Conservation (phyloP, 30 jellyfish, hydroid and myxozoan species). For the Cassiopea xamachana region DNA sequence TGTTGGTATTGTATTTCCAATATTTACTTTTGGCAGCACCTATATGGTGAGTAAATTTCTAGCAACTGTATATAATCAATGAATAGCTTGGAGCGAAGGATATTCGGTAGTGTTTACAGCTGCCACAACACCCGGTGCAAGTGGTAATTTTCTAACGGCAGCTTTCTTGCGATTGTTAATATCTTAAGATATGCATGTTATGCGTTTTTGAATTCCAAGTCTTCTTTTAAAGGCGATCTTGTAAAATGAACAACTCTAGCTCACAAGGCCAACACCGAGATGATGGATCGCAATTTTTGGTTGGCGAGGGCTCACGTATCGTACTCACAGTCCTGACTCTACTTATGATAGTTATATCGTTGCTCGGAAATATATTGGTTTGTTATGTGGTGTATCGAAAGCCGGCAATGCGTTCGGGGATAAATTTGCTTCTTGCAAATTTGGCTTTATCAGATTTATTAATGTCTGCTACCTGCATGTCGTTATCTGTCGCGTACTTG, state of each 20-base stretch:
- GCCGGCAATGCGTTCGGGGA: conserved; percentile 97
- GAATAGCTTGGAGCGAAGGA: not conserved
- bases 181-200: not conserved
- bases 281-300: not conserved
- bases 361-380: conserved; percentile 83
- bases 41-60: not conserved
- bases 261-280: not conserved
- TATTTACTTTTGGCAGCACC: not conserved
- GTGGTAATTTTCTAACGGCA: not conserved
- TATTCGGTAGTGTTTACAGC: not conserved
- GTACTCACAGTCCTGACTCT: conserved; percentile 57
- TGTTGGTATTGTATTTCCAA: not conserved
- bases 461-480: conserved; percentile 66
- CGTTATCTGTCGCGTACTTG: conserved; percentile 70
- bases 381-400: conserved; percentile 88
- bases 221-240: not conserved
- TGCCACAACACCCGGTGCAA: not conserved
- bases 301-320: conserved; percentile 20
- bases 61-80: not conserved
- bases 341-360: conserved; percentile 60
- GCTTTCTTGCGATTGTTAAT: not conserved
- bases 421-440: conserved; percentile 90
- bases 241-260: conserved; percentile 11
- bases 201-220: not conserved
- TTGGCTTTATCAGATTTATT: conserved; percentile 88